Evolutionary conservation across 2,888 invertebrate species (phyloP).

Genomic region (Drosophila conformis): DNA sequence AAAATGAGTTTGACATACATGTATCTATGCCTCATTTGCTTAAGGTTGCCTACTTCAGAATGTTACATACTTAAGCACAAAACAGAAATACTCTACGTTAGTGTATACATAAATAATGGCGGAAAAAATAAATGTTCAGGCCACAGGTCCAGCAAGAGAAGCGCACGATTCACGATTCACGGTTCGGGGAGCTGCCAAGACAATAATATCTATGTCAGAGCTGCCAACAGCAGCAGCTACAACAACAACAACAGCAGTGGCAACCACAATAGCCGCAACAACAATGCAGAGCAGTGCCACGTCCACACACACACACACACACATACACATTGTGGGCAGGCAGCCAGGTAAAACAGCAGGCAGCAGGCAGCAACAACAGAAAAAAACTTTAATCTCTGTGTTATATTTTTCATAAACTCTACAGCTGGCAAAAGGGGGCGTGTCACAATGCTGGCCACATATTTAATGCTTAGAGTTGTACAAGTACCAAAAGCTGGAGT

Average conservation of each 20-base stretch:
- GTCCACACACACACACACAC: background rate
- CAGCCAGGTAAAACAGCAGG: slow-evolving; percentile 53
- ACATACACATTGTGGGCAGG: slow-evolving; percentile 46
- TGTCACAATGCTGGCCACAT: slow-evolving; percentile 60
- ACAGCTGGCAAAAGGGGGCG: slow-evolving; percentile 20
- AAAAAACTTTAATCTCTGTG: slow-evolving; percentile 76
- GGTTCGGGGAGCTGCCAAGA: slow-evolving; percentile 63
- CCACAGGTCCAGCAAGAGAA: slow-evolving; percentile 51
- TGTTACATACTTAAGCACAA: background rate
- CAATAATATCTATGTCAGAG: slow-evolving; percentile 76
- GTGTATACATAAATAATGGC: slow-evolving; percentile 30
- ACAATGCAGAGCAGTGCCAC: slow-evolving; percentile 32
- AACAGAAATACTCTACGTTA: background rate
- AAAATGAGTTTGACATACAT: background rate
- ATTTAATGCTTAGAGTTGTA: slow-evolving; percentile 74
- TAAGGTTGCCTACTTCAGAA: no score
- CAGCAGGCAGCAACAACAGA: slow-evolving; percentile 29
- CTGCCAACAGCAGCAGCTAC: slow-evolving; percentile 38
- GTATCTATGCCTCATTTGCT: background rate
- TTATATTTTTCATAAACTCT: slow-evolving; percentile 76
- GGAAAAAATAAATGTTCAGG: slow-evolving; percentile 48
- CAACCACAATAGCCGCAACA: slow-evolving; percentile 44
- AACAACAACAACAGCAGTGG: slow-evolving; percentile 15
- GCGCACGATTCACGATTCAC: slow-evolving; percentile 67
- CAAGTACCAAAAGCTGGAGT: slow-evolving; percentile 42